These are phyloP conservation scores for Limnephilus lunatus DNA, from an alignment of 2,888 invertebrate genomes.

Conservation along the genomic window DNA sequence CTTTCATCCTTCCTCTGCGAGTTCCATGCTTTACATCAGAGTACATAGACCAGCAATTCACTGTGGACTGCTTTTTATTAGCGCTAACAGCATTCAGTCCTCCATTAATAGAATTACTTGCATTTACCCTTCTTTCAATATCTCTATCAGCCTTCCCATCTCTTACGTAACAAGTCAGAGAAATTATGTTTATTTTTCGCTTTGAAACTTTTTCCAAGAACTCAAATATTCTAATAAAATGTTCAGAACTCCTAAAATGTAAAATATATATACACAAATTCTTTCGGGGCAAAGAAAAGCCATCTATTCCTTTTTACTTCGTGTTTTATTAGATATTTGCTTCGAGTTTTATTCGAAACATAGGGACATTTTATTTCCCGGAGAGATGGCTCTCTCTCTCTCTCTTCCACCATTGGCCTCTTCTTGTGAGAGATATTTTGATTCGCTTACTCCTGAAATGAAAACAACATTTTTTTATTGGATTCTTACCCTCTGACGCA, in stretches of 20 bases:
- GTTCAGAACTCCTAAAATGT: background rate
- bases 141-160: too few relatives aligned
- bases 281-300: background rate
- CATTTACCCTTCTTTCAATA: too few relatives aligned
- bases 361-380: background rate
- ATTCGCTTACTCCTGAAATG: background rate
- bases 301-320: conserved; percentile 12
- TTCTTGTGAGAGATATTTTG: background rate
- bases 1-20: too few relatives aligned
- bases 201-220: background rate
- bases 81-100: too few relatives aligned
- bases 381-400: background rate
- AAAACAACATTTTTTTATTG: conserved; percentile 2
- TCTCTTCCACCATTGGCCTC: background rate
- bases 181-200: background rate
- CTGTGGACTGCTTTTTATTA: too few relatives aligned
- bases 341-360: conserved; percentile 2
- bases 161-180: background rate
- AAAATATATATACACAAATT: background rate
- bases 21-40: too few relatives aligned
- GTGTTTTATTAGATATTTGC: background rate
- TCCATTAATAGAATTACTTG: too few relatives aligned
- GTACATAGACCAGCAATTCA: too few relatives aligned
- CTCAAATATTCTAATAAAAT: background rate
- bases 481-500: background rate